A percentile compares a stretch with the other conserved stretches of the same genome.
Conservation (phyloP, 2,797 vertebrate genomes). For the Eupleurogrammus muticus region DNA sequence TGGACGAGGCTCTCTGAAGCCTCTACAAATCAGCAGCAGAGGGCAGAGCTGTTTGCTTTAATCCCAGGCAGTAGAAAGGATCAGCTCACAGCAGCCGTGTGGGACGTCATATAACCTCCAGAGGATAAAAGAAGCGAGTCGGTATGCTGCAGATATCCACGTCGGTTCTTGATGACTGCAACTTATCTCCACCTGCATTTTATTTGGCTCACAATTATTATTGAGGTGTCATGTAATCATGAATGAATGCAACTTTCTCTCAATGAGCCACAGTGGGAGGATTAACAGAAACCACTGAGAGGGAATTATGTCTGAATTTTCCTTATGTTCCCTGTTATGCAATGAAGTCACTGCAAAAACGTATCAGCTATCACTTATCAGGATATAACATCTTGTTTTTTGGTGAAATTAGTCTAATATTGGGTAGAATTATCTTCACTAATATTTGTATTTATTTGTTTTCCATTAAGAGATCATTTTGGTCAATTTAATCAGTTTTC, state of each 20-base stretch:
- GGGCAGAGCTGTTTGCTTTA: slow-evolving; percentile 56
- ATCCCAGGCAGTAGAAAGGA: slow-evolving; percentile 25
- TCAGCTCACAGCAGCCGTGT: not conserved
- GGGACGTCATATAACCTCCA: slow-evolving; percentile 3
- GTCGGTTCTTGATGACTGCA: not conserved
- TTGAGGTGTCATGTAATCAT: not conserved
- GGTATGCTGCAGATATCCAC: not conserved
- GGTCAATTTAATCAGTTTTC: too few relatives aligned
- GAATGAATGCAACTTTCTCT: not conserved
- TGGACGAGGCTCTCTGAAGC: slow-evolving; percentile 4
- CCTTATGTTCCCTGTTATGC: not conserved
- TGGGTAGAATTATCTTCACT: too few relatives aligned
- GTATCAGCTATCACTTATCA: too few relatives aligned
- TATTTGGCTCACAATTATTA: not conserved
- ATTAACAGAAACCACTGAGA: slow-evolving; percentile 1
- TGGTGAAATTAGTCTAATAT: too few relatives aligned
- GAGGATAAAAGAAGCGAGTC: not conserved
- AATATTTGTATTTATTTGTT: too few relatives aligned
- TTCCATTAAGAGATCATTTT: too few relatives aligned
- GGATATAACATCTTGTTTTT: too few relatives aligned
- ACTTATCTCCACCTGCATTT: not conserved
- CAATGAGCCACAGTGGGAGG: not conserved
- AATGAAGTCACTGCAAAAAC: too few relatives aligned
- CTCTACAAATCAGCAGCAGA: slow-evolving; percentile 47
- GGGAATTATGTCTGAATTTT: not conserved